phyloP scores from a whole-genome alignment of 1,140 invertebrate genomes.

The Ganaspis sp. region DNA sequence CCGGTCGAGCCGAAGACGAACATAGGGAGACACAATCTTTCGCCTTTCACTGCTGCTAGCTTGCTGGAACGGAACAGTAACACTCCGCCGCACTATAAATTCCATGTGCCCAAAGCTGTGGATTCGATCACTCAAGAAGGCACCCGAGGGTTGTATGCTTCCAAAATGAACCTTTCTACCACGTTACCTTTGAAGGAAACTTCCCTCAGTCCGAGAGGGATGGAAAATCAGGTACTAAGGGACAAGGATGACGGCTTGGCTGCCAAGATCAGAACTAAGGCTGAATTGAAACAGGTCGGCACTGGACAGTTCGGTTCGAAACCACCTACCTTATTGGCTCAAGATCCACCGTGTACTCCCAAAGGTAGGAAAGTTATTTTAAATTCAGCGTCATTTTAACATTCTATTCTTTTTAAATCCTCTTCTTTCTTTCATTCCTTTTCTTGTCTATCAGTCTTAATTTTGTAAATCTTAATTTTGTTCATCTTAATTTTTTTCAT shows the following conservation, averaged over 20 bases:
- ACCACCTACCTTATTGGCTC: slow-evolving; percentile 45
- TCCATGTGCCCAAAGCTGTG: slow-evolving; percentile 82
- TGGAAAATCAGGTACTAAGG: slow-evolving; percentile 69
- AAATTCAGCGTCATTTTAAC: no score
- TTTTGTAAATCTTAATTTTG: no score
- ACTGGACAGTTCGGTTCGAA: slow-evolving; percentile 65
- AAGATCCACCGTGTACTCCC: slow-evolving; percentile 60
- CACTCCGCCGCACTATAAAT: slow-evolving; percentile 78
- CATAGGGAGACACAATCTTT: slow-evolving; percentile 77
- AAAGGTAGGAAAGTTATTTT: slow-evolving; percentile 55
- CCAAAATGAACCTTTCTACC: slow-evolving; percentile 68
- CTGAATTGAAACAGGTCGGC: slow-evolving; percentile 84
- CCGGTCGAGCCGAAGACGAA: slow-evolving; percentile 77
- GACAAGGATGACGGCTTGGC: slow-evolving; percentile 77
- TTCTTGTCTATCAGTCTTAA: no score
- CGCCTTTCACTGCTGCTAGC: slow-evolving; percentile 78
- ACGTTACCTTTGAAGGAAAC: slow-evolving; percentile 68
- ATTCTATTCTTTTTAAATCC: no score
- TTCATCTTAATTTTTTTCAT: no score
- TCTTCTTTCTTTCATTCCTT: no score
- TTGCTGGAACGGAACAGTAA: slow-evolving; percentile 75
- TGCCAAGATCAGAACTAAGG: slow-evolving; percentile 88
- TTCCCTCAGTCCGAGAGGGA: slow-evolving; percentile 60
- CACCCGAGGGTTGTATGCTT: slow-evolving; percentile 65
- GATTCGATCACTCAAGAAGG: slow-evolving; percentile 77